These are phyloP conservation scores for Nixonia krombeini DNA, from an alignment of 1,140 invertebrate species.

Conservation along the genomic window DNA sequence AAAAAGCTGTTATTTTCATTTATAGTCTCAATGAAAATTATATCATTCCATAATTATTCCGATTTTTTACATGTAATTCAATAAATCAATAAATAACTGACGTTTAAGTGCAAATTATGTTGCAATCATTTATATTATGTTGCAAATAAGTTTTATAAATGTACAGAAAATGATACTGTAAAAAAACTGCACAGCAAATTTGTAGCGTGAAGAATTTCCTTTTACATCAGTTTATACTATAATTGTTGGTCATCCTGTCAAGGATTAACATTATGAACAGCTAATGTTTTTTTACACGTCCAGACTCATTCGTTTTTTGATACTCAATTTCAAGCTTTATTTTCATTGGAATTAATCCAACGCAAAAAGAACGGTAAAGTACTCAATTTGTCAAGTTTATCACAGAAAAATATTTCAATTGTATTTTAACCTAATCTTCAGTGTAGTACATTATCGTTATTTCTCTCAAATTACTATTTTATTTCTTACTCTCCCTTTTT, in stretches of 20 bases:
- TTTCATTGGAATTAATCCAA: constrained; percentile 33
- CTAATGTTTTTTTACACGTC: constrained; percentile 18
- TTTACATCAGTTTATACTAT: background rate
- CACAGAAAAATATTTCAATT: constrained; percentile 69
- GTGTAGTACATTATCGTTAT: constrained; percentile 30
- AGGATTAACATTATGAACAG: constrained; percentile 5
- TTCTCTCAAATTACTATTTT: constrained; percentile 4
- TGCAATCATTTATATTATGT: no score
- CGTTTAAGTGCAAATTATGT: background rate
- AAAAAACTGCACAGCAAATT: no score
- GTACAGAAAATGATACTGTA: no score
- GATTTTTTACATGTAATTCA: no score
- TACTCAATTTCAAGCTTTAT: constrained; percentile 8
- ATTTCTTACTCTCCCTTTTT: constrained; percentile 16
- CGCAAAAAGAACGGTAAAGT: constrained; percentile 38
- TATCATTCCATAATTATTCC: no score
- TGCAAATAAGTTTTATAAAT: no score
- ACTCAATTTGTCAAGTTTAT: constrained; percentile 58
- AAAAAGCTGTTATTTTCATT: no score
- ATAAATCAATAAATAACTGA: no score
- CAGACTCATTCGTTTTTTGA: constrained; percentile 3
- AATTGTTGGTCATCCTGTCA: background rate
- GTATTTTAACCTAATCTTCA: constrained; percentile 53
- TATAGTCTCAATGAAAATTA: no score
- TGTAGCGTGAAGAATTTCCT: background rate